Conservation (phyloP, 2,888 invertebrate genomes). For the Hermodice carunculata region DNA sequence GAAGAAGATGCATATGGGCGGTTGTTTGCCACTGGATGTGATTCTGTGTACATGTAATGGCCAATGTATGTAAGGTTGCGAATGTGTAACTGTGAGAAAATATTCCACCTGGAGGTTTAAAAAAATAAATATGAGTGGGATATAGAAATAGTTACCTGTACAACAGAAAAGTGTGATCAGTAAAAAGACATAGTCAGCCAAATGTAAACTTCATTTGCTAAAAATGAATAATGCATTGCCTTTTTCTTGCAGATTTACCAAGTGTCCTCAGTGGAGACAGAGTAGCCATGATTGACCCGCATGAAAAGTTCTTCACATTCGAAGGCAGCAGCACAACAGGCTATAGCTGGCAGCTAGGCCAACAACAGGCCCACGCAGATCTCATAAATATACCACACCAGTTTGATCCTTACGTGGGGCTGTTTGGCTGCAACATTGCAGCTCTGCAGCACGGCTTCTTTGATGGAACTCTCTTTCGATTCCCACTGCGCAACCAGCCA, state of each 20-base stretch:
- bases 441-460: slow-evolving; percentile 42
- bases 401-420: slow-evolving; percentile 45
- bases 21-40: too few relatives aligned
- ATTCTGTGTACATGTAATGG: too few relatives aligned
- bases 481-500: slow-evolving; percentile 50
- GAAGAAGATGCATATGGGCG: too few relatives aligned
- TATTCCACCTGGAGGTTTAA: too few relatives aligned
- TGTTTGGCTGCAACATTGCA: slow-evolving; percentile 43
- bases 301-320: slow-evolving; percentile 43
- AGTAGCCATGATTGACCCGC: slow-evolving; percentile 58
- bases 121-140: too few relatives aligned
- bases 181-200: too few relatives aligned
- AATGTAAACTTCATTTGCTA: too few relatives aligned
- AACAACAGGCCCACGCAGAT: background rate
- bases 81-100: too few relatives aligned
- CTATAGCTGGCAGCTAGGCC: slow-evolving; percentile 37
- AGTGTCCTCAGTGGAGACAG: slow-evolving; percentile 56
- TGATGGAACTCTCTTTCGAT: slow-evolving; percentile 60
- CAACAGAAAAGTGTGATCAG: too few relatives aligned
- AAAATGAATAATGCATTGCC: background rate
- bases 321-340: slow-evolving; percentile 39
- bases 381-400: slow-evolving; percentile 29
- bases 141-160: too few relatives aligned
- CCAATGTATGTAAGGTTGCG: too few relatives aligned
- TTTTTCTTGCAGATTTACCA: slow-evolving; percentile 52